Evolutionary conservation across 1,140 invertebrate genomes (phyloP), one percentile per base, ranked within the genome.

Genomic region (Sinella curviseta): DNA sequence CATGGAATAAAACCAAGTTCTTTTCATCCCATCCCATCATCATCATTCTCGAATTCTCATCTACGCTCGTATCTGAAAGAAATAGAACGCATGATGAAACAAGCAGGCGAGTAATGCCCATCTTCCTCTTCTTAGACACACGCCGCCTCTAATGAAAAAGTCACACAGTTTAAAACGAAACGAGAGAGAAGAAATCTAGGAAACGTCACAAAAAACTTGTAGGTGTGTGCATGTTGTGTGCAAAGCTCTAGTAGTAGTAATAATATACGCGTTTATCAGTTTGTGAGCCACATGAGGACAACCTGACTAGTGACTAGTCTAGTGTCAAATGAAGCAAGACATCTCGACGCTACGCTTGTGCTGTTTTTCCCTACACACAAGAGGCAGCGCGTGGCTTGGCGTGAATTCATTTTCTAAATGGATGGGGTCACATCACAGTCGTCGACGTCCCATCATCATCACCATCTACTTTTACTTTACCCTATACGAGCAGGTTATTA

Each of bases 321-420:
- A 26, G 12, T 17, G 57, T 60, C 57, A 60, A 60, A 60, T 60
- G 57, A 60, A 60, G 57, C 57, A 60, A 60, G 57, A 60, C 57
- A 60, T 26, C 12, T 3, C 12, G 57, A 60, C 57, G 57, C 57
- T 60, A 26, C 39, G 39, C 39, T 48, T 48, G 8, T 48, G 8
- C 20, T 8, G 20, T 48, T 12, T 48, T 48, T 48, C 39, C 39
- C 39, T 12, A 48, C 39, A 48, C n/a, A n/a, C n/a, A 48, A 48
- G 39, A 8, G 4, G 57, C n/a, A 60, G 57, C 57, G 57, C 57
- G 57, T 60, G 57, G 57, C 57, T 60, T 60, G 57, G 57, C 57
- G 57, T 60, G 57, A 60, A 60, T 60, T 60, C 57, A 60, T 60
- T 60, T 60, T 60, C 57, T 60, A 60, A 60, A 60, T 60, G 57